These are phyloP conservation scores for Apodemus agrarius DNA, from an alignment of 2,797 vertebrate genomes.

Conservation along the genomic window DNA sequence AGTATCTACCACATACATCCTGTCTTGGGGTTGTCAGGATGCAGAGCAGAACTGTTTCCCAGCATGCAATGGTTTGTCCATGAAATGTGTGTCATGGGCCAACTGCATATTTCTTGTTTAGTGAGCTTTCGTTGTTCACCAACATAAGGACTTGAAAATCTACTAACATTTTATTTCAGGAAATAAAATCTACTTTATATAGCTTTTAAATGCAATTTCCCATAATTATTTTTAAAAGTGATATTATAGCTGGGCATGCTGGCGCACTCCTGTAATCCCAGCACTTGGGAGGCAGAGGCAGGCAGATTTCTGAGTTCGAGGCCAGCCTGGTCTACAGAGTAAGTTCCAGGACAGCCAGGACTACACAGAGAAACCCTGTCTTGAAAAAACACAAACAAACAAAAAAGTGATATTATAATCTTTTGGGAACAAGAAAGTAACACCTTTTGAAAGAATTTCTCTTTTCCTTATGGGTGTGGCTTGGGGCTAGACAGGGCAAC, in stretches of 20 bases:
- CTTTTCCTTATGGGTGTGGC: not conserved
- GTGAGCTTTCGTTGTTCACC: not conserved
- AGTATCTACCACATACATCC: not conserved
- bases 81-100: too few relatives aligned
- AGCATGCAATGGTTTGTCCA: not conserved
- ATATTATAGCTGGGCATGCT: too few relatives aligned
- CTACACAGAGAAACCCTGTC: too few relatives aligned
- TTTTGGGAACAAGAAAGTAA: not conserved
- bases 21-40: too few relatives aligned
- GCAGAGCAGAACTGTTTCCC: not conserved
- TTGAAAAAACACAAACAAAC: too few relatives aligned
- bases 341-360: too few relatives aligned
- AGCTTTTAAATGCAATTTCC: not conserved
- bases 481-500: not conserved
- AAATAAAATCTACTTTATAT: not conserved
- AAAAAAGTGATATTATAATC: not conserved
- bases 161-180: not conserved
- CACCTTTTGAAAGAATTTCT: not conserved
- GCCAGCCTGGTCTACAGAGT: too few relatives aligned
- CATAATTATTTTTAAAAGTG: not conserved
- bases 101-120: not conserved
- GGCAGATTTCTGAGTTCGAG: too few relatives aligned
- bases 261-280: too few relatives aligned
- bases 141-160: conserved; percentile 3
- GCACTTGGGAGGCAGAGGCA: too few relatives aligned